Evolutionary conservation across 1,140 invertebrate genomes (phyloP).

Genomic region (Drosophila trapezifrons): DNA sequence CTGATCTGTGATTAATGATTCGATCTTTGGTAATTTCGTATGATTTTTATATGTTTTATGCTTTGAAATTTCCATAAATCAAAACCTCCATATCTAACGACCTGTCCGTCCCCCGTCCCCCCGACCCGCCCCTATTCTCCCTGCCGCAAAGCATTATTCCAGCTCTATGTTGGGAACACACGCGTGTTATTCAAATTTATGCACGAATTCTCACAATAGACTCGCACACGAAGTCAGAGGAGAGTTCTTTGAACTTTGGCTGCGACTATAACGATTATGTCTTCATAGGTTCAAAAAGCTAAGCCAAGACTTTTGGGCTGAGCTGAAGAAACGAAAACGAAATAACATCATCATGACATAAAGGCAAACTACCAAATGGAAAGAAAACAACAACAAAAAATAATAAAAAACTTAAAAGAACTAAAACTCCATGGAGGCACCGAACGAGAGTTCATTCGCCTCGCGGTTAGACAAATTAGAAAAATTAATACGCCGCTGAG

Average conservation of each 20-base stretch:
- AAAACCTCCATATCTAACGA: conserved; percentile 33
- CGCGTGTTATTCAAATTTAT: conserved; percentile 72
- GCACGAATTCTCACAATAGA: conserved; percentile 79
- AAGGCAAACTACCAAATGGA: conserved; percentile 59
- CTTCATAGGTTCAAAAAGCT: conserved; percentile 76
- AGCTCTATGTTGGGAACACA: conserved; percentile 30
- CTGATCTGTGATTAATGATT: conserved; percentile 41
- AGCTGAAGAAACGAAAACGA: conserved; percentile 71
- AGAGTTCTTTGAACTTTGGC: conserved; percentile 77
- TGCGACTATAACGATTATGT: conserved; percentile 79
- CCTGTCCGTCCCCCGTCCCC: conserved; percentile 4
- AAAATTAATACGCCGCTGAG: conserved; percentile 77
- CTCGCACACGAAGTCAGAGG: conserved; percentile 40
- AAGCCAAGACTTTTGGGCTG: conserved; percentile 43
- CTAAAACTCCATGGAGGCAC: conserved; percentile 43
- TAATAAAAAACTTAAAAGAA: conserved; percentile 41
- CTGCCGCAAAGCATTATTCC: conserved; percentile 17
- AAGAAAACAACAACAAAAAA: conserved; percentile 23
- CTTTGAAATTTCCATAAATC: conserved; percentile 45
- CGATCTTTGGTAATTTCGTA: conserved; percentile 36
- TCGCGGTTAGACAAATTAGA: conserved; percentile 76
- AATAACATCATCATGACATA: conserved; percentile 79
- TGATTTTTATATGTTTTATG: conserved; percentile 44
- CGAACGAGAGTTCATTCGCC: conserved; percentile 75
- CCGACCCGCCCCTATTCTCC: background rate